Conservation (phyloP, 2,797 vertebrate genomes). For the Calcarius lapponicus region DNA sequence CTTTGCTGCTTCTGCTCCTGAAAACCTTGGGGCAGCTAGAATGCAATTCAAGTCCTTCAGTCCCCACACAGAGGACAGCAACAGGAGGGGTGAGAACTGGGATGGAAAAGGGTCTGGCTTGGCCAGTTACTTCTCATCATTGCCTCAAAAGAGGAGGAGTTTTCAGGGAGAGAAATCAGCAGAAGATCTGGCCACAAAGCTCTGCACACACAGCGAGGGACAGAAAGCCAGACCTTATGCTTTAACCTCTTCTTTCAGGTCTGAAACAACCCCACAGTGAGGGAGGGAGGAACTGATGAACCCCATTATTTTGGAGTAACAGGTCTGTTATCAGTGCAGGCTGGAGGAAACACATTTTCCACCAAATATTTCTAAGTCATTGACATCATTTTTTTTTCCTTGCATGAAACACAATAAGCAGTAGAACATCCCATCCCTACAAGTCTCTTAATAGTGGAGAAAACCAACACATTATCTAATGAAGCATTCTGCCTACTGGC, state of each 20-base stretch:
- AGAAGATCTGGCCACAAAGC: background rate
- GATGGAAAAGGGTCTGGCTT: background rate
- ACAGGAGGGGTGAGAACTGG: accelerated
- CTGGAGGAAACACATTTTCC: background rate
- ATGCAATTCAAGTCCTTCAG: background rate
- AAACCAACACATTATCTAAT: background rate
- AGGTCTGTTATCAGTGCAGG: background rate
- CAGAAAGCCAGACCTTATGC: background rate
- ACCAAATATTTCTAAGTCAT: background rate
- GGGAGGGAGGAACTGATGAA: background rate
- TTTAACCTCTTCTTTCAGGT: background rate
- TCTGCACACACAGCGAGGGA: background rate
- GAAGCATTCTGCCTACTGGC: background rate
- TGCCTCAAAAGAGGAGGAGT: background rate
- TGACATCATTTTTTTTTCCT: background rate
- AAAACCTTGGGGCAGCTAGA: background rate
- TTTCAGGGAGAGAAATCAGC: background rate
- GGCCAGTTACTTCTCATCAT: background rate
- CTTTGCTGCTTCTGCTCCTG: background rate
- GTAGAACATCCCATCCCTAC: background rate
- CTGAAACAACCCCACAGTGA: background rate
- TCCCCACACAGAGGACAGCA: background rate
- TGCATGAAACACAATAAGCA: background rate
- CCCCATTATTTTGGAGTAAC: background rate
- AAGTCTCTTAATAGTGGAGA: background rate